Evolutionary conservation across 2,888 invertebrate genomes (phyloP).

Genomic region (Ecliptopera silaceata): DNA sequence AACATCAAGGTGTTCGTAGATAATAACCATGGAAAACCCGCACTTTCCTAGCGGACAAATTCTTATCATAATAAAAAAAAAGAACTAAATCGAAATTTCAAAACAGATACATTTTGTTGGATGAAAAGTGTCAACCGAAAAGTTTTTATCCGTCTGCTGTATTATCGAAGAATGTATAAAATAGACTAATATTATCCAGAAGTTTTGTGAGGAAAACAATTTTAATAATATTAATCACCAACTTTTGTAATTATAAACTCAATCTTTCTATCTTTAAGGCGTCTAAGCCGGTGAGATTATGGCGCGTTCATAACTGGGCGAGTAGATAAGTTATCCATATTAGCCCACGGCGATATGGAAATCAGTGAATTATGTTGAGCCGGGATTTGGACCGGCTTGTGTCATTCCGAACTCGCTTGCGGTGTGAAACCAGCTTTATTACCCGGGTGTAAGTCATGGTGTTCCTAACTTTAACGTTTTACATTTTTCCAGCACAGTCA

Average conservation of each 20-base stretch:
- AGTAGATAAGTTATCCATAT: conserved; percentile 46
- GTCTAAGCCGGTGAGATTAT: conserved; percentile 24
- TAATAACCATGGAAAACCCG: no score
- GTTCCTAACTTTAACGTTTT: no score
- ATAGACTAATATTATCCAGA: no score
- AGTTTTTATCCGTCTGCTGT: no score
- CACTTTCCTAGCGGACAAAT: no score
- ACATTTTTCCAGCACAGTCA: no score
- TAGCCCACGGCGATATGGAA: conserved; percentile 43
- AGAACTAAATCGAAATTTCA: no score
- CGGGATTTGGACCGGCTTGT: conserved; percentile 42
- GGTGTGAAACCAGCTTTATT: conserved; percentile 7
- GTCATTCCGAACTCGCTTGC: conserved; percentile 2
- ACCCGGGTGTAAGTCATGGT: not conserved
- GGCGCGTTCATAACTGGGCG: conserved; percentile 32
- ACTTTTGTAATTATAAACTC: conserved; percentile 24
- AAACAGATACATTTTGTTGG: no score
- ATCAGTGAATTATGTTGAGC: conserved; percentile 60
- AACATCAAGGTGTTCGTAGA: no score
- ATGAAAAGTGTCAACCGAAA: no score
- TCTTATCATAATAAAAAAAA: no score
- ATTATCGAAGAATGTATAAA: no score
- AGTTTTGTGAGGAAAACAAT: not conserved
- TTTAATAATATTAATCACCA: conserved; percentile 12
- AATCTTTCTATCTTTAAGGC: conserved; percentile 22